Base-by-base conservation (phyloP, 92 coral and sea anemone genomes). In the Phenganax stokvisi region DNA sequence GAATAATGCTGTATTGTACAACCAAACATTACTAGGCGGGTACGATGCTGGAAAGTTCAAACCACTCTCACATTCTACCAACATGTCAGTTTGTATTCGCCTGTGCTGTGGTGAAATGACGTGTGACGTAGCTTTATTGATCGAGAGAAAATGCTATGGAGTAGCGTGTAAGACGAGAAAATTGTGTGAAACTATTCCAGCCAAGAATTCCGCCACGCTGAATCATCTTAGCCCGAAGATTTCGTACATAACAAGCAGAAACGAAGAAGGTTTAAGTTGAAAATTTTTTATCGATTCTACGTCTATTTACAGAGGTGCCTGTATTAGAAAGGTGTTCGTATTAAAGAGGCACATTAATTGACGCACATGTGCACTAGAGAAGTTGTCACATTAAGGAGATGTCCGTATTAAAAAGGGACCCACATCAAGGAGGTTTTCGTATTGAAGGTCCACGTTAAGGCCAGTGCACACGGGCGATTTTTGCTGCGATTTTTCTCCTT, bases 61-160 rank as follows among this genome's bases (percentile, higher is more conserved):
- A 12, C 92, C 89, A 71, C 82, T 94, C 47, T 93, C 97, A 13
- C 92, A 88, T 81, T 88, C 89, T 9, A 72, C 90, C 61, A 91
- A 92, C 75, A 94, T 94, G 91, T 69, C 98, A 0, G 71, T 97
- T 9, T 94, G 98, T 79, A 94, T 94, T 72, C 96, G 98, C 20
- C 76, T 88, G 85, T 94, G 98, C 55, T 94, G 98, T 66, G 98
- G 98, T 0, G 86, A 92, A 72, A 90, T 89, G 58, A 88, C 84
- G 12, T 94, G 98, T 62, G 98, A 94, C 68, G 98, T 92, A 17
- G 97, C 98, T 5, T 74, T 94, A 60, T 90, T 94, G 98, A 71
- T 94, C 10, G 98, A 94, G 75, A 85, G 62, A 62, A 94, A 86
- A 69, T 92, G 98, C 54, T 94, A 94, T 55, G 96, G 97, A 3